phyloP scores from a whole-genome alignment of 2,113 vertebrate species.

The Tragelaphus scriptus region DNA sequence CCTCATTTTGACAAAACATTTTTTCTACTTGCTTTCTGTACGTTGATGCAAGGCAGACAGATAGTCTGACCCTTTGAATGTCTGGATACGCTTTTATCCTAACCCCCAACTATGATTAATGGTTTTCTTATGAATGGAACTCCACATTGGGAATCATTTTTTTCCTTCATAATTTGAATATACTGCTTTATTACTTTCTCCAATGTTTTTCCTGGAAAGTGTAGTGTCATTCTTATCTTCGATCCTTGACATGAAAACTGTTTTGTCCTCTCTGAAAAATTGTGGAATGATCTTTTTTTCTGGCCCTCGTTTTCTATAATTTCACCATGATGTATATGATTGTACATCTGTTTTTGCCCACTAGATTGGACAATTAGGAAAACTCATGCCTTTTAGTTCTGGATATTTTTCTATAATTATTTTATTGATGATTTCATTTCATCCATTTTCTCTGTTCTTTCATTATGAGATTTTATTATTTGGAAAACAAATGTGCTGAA shows the following conservation, averaged over 20 bases:
- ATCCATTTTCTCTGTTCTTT: slow-evolving; percentile 4
- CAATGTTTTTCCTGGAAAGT: background rate
- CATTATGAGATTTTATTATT: background rate
- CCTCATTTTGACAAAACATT: background rate
- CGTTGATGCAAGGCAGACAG: background rate
- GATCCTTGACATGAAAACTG: background rate
- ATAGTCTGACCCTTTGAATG: background rate
- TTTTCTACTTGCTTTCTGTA: background rate
- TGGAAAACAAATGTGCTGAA: background rate
- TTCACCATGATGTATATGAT: background rate
- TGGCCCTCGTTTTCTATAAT: background rate
- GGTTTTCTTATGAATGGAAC: background rate
- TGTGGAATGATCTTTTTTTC: background rate
- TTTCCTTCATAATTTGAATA: background rate
- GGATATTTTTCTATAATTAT: background rate
- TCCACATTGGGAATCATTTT: background rate
- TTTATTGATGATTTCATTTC: slow-evolving; percentile 2
- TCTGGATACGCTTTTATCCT: background rate
- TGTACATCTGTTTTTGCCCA: background rate
- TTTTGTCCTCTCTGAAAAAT: background rate
- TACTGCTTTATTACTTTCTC: background rate
- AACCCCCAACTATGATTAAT: background rate
- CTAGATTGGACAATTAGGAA: background rate
- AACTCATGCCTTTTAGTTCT: background rate
- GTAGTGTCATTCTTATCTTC: background rate